Evolutionary conservation across 1,140 invertebrate species (phyloP).

Genomic region (Aphelenchoides besseyi): DNA sequence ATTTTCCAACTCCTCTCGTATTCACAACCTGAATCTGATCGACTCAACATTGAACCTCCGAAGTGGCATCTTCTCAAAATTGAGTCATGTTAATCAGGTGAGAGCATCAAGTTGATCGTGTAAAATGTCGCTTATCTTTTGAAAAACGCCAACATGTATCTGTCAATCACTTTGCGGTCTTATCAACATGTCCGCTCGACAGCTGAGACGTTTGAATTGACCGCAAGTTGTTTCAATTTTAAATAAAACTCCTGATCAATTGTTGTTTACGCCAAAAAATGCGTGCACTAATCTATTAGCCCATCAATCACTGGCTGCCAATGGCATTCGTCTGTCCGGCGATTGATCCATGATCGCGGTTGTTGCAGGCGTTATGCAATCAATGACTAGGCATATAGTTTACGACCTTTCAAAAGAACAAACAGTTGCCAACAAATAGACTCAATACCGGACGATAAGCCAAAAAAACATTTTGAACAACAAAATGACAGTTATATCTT

Average conservation of each 20-base stretch:
- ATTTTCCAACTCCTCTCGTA: slow-evolving; percentile 42
- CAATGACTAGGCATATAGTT: no score
- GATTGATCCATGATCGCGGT: background rate
- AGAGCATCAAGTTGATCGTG: slow-evolving; percentile 7
- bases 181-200: background rate
- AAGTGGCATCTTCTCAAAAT: slow-evolving; percentile 33
- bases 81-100: slow-evolving; percentile 55
- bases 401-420: background rate
- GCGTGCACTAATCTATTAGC: background rate
- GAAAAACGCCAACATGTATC: background rate
- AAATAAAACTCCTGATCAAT: background rate
- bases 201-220: background rate
- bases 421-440: background rate
- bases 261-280: background rate
- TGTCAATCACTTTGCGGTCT: background rate
- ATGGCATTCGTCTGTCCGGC: background rate
- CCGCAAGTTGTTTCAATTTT: slow-evolving; percentile 2
- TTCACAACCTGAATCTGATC: slow-evolving; percentile 39
- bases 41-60: slow-evolving; percentile 41
- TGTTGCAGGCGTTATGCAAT: background rate
- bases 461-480: no score
- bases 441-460: no score
- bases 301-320: background rate
- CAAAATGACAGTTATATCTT: no score
- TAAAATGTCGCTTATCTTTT: background rate